phyloP scores from a whole-genome alignment of 2,113 vertebrate genomes.

The Strigops habroptila region DNA sequence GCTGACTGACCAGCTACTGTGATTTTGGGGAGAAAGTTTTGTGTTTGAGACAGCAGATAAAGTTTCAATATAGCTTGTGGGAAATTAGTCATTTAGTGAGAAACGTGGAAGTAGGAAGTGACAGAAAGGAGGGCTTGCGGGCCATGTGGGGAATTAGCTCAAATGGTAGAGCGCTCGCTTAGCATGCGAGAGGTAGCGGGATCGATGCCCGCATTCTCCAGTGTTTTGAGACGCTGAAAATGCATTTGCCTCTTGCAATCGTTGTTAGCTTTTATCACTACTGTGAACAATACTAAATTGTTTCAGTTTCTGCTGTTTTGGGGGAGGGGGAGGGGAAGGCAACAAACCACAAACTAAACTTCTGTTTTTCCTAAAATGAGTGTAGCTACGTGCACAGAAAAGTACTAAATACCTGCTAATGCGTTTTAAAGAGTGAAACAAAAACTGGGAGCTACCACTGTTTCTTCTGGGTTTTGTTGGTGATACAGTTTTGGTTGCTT shows the following conservation, averaged over 20 bases:
- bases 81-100: accelerated
- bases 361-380: not conserved
- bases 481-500: not conserved
- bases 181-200: constrained; percentile 76
- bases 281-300: accelerated
- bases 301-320: not conserved
- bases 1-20: not conserved
- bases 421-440: not conserved
- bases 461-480: not conserved
- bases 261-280: accelerated
- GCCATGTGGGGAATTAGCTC: not conserved
- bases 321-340: no score
- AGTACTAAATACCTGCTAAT: no score
- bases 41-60: accelerated
- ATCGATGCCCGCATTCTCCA: constrained; percentile 80
- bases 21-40: accelerated
- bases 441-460: no score
- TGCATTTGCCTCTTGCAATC: accelerated
- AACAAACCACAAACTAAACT: not conserved
- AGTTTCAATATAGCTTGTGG: accelerated
- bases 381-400: not conserved
- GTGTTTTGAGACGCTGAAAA: not conserved
- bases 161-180: constrained; percentile 77
- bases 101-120: accelerated
- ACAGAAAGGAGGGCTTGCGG: accelerated